Conservation (phyloP, 1,140 invertebrate species). For the Papilio helenus region DNA sequence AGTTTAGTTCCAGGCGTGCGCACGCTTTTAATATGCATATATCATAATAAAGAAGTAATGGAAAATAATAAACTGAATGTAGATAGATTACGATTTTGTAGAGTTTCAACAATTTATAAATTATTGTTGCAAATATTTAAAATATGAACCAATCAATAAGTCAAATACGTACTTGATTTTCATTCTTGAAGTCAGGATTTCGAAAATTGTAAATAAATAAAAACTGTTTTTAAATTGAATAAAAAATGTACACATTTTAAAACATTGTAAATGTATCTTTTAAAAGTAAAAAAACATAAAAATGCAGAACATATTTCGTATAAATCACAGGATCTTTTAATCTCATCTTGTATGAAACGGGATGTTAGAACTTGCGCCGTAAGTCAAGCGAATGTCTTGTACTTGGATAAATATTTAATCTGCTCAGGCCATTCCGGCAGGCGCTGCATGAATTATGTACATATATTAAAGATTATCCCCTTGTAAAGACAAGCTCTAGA, state of each 20-base stretch:
- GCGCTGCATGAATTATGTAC: conserved; percentile 21
- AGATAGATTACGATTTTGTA: too few species aligned
- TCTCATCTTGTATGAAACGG: conserved; percentile 10
- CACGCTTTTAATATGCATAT: too few species aligned
- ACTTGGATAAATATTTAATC: conserved; percentile 38
- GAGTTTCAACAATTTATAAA: too few species aligned
- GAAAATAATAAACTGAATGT: too few species aligned
- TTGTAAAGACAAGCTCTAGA: background rate
- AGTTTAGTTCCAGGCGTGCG: too few species aligned
- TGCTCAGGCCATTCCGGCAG: conserved; percentile 17
- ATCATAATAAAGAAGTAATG: too few species aligned
- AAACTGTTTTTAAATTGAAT: too few species aligned
- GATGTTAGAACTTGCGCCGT: conserved; percentile 31
- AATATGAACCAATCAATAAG: too few species aligned
- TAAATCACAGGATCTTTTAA: conserved; percentile 26
- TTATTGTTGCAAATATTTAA: too few species aligned
- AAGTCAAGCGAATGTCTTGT: conserved; percentile 31
- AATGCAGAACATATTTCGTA: conserved; percentile 5
- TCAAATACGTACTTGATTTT: too few species aligned
- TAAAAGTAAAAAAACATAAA: background rate
- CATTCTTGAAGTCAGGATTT: too few species aligned
- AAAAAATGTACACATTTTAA: background rate
- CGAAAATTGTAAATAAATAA: too few species aligned
- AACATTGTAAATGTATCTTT: background rate
- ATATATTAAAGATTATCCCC: background rate